Evolutionary conservation across 2,888 invertebrate genomes (phyloP).

Genomic region (Perdita meconis): DNA sequence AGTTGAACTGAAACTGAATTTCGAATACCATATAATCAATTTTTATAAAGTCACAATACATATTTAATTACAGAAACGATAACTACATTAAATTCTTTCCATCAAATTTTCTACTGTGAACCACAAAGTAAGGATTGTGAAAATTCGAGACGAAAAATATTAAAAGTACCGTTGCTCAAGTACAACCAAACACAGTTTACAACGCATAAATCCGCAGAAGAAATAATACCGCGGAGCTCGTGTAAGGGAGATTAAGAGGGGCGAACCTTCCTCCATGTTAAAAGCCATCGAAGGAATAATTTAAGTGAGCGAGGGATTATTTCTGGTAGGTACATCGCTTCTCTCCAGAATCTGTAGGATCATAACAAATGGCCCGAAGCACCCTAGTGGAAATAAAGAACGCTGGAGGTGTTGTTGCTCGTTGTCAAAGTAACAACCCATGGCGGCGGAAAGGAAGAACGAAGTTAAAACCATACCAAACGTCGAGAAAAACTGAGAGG

Average conservation of each 20-base stretch:
- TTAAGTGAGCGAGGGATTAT: conserved; percentile 66
- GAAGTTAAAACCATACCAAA: conserved; percentile 33
- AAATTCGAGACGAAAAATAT: too few relatives aligned
- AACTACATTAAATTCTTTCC: too few relatives aligned
- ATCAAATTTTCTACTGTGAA: too few relatives aligned
- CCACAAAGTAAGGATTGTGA: too few relatives aligned
- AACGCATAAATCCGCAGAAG: not conserved
- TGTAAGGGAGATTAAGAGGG: conserved; percentile 1
- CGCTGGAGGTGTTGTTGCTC: conserved; percentile 56
- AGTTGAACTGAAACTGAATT: too few relatives aligned
- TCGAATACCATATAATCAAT: too few relatives aligned
- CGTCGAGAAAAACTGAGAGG: not conserved
- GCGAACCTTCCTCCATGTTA: conserved; percentile 23
- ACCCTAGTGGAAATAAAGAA: conserved; percentile 74
- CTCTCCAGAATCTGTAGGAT: conserved; percentile 56
- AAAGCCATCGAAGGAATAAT: conserved; percentile 65
- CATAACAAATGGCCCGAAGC: conserved; percentile 71
- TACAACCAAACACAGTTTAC: too few relatives aligned
- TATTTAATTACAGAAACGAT: too few relatives aligned
- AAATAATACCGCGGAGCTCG: not conserved
- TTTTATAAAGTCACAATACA: too few relatives aligned
- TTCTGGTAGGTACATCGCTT: conserved; percentile 42
- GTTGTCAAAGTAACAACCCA: conserved; percentile 40
- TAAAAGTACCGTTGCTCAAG: too few relatives aligned
- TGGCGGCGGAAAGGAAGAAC: conserved; percentile 11